Evolutionary conservation across 2,888 invertebrate species (phyloP), one percentile per base, ranked within the genome.

Genomic region (Maniola hyperantus): DNA sequence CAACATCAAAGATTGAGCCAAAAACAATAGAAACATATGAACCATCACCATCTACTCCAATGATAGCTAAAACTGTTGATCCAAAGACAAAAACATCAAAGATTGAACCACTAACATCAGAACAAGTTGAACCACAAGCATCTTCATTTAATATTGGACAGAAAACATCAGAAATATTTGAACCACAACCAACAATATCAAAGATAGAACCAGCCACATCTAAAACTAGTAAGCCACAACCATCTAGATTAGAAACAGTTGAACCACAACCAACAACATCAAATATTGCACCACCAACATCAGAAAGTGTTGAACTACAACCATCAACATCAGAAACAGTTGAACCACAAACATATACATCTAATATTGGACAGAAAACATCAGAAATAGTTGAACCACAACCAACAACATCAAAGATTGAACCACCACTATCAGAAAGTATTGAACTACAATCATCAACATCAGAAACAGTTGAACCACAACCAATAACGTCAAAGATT

Each of bases 331-430:
- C 26, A 26, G 26, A 26, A 26, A 26, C 26, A 26, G 26, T 26
- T 26, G 26, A 26, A 26, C 7, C 20, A 34, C 42, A 15, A 11
- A 11, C 39, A n/a, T n/a, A n/a, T 36, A 5, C 33, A 46, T 48
- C 59, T 15, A 59, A 48, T 1, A 13, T 13, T 15, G 59, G 33
- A 33, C 13, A 15, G 8, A 15, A 26, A 13, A 2, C 39, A 59
- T 18, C 15, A 48, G 36, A 51, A 34, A 15, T 34, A 13, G 39
- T 54, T 34, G 63, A 65, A 42, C 64, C 70, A 11, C 68, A 72
- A 54, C 75, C 74, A 36, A 74, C 75, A 44, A 73, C 33, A 26
- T 54, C 13, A 34, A n/a, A n/a, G 33, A 13, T 33, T 33, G 8
- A 33, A 10, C 8, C 8, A 39, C 8, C 10, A 11, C 13, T 13